phyloP scores from a whole-genome alignment of 2,888 invertebrate genomes.

The Graphium colonna region DNA sequence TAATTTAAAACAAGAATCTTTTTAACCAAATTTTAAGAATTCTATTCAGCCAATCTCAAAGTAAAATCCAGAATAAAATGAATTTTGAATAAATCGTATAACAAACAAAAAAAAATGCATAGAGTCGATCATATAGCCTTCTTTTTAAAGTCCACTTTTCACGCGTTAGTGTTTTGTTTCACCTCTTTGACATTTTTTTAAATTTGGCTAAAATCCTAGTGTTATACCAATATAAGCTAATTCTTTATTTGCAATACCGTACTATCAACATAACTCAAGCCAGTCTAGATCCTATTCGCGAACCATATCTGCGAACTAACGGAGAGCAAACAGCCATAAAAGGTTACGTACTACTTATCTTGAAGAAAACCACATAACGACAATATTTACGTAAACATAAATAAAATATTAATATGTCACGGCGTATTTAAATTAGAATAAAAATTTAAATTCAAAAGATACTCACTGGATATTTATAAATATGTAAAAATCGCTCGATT shows the following conservation, averaged over 20 bases:
- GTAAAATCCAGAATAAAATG: too few species aligned
- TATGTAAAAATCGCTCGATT: slow-evolving; percentile 14
- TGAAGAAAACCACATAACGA: slow-evolving; percentile 30
- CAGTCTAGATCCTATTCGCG: slow-evolving; percentile 34
- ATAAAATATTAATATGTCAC: slow-evolving; percentile 8
- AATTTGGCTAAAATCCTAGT: too few species aligned
- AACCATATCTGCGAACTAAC: slow-evolving; percentile 41
- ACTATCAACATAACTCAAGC: slow-evolving; percentile 34
- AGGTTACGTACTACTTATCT: slow-evolving; percentile 33
- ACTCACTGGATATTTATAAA: slow-evolving; percentile 10
- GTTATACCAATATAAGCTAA: not conserved
- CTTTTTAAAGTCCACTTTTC: too few species aligned
- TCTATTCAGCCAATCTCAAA: too few species aligned
- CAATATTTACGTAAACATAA: slow-evolving; percentile 15
- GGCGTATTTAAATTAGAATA: too few species aligned
- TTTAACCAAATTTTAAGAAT: too few species aligned
- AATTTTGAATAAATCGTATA: too few species aligned
- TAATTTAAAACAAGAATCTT: too few species aligned
- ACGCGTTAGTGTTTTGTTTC: too few species aligned
- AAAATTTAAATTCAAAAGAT: slow-evolving; percentile 14
- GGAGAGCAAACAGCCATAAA: slow-evolving; percentile 35
- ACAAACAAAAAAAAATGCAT: too few species aligned
- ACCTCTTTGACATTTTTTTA: too few species aligned
- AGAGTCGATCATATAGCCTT: too few species aligned
- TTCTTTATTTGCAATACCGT: slow-evolving; percentile 27